A percentile compares a stretch with the other conserved stretches of the same genome.
These are phyloP conservation scores for Eupithecia subfuscata DNA, from an alignment of 2,888 invertebrate species.

Conservation along the genomic window DNA sequence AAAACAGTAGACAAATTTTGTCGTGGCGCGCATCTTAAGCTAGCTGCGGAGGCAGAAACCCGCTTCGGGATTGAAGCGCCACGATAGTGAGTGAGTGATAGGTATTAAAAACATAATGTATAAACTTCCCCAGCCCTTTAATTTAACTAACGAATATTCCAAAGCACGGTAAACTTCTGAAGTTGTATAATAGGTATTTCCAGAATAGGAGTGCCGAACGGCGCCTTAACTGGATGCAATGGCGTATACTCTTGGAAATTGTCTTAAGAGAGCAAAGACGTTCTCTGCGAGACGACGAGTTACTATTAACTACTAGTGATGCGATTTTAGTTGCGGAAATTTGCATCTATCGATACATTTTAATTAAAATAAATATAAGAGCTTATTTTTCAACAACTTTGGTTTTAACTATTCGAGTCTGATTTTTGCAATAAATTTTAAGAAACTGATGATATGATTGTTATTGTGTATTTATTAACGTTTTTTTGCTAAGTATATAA, in stretches of 20 bases:
- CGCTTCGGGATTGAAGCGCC: not conserved
- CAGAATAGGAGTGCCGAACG: conserved; percentile 52
- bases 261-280: conserved; percentile 78
- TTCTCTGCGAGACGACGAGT: conserved; percentile 65
- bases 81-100: not conserved
- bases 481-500: too few species aligned
- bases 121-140: not conserved
- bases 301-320: conserved; percentile 74
- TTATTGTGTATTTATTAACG: too few species aligned
- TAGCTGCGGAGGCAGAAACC: not conserved
- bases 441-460: not conserved
- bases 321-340: conserved; percentile 37
- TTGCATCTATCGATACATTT: conserved; percentile 18
- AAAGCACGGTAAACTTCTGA: conserved; percentile 11
- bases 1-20: too few species aligned
- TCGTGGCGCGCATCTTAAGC: too few species aligned
- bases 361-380: not conserved
- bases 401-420: not conserved
- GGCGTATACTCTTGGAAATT: conserved; percentile 73
- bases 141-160: not conserved
- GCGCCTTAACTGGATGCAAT: conserved; percentile 68
- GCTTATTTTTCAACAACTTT: not conserved
- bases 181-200: conserved; percentile 18
- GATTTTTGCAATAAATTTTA: not conserved
- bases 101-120: not conserved